A percentile compares a stretch with the other conserved stretches of the same genome.
Conservation (phyloP, 2,113 vertebrate species). For the Prunella fulvescens region DNA sequence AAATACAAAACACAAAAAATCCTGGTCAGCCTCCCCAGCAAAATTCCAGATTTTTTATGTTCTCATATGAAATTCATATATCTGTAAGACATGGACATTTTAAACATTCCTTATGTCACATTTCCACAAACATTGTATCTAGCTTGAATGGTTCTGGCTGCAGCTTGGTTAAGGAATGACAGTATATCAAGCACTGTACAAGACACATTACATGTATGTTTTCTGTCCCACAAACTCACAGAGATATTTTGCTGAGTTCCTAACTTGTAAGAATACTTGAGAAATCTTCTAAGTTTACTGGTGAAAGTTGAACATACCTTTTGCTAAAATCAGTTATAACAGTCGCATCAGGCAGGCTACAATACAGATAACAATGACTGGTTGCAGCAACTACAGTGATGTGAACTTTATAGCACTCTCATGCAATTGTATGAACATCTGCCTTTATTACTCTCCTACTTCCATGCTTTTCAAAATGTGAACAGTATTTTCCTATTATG, state of each 20-base stretch:
- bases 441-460: conserved; percentile 51
- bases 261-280: neutral
- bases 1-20: neutral
- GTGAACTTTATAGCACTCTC: neutral
- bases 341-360: neutral
- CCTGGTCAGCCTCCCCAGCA: rapidly evolving
- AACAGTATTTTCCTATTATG: conserved; percentile 53
- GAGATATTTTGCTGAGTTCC: neutral
- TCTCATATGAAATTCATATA: neutral
- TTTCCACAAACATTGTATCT: neutral
- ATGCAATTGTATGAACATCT: conserved; percentile 62
- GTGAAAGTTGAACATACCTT: neutral
- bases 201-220: neutral
- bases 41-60: neutral
- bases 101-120: neutral
- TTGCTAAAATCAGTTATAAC: neutral
- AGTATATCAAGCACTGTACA: neutral
- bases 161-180: neutral
- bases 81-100: neutral
- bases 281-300: neutral
- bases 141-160: neutral
- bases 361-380: neutral
- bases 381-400: neutral
- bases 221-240: neutral
- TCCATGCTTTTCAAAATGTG: conserved; percentile 50